Evolutionary conservation across 2,113 vertebrate genomes (phyloP), one percentile per base, ranked within the genome.

Genomic region (Urocynchramus pylzowi): DNA sequence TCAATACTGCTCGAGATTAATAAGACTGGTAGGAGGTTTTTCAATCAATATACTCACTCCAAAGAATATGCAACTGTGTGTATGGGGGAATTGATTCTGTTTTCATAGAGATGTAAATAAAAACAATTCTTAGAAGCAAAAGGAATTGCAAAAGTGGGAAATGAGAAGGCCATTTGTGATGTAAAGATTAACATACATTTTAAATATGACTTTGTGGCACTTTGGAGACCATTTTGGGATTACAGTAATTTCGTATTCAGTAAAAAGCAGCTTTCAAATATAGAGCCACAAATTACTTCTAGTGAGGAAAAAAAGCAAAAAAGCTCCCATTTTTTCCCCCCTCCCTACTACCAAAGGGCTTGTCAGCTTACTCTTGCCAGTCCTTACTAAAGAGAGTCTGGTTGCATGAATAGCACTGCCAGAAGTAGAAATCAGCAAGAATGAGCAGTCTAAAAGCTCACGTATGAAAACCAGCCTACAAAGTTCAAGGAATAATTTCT

Each of bases 1-100:
- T 96, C 95, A 88, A 96, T 96, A 96, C 52, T 69, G 21, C 56
- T 95, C 75, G 91, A 93, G 89, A 96, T 95, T 91, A 97, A 89
- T 95, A 96, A 92, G 71, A 57, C 80, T 91, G n/a, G 90, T 84
- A 79, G 96, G 92, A 90, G 90, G 71, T 42, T 95, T 96, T 79
- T 76, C 88, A 95, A 90, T 96, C 94, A 76, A 96, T 91, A 92
- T 45, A 79, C 83, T 87, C 90, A 78, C 89, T 94, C 65, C 50
- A 60, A 96, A 94, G 84, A 92, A 87, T 94, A 95, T 94, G 70
- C 84, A 92, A 84, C 30, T 31, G 50, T 77, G 60, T 57, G 11
- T 89, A 57, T 35, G 42, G 23, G 54, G 53, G 56, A 84, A 95
- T 84, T 78, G 73, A 94, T 90, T 80, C 71, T 77, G 69, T 84